Percentiles rank a stretch among this genome's conserved stretches.
phyloP scores from a whole-genome alignment of 1,140 invertebrate genomes.

The Wasmannia auropunctata region DNA sequence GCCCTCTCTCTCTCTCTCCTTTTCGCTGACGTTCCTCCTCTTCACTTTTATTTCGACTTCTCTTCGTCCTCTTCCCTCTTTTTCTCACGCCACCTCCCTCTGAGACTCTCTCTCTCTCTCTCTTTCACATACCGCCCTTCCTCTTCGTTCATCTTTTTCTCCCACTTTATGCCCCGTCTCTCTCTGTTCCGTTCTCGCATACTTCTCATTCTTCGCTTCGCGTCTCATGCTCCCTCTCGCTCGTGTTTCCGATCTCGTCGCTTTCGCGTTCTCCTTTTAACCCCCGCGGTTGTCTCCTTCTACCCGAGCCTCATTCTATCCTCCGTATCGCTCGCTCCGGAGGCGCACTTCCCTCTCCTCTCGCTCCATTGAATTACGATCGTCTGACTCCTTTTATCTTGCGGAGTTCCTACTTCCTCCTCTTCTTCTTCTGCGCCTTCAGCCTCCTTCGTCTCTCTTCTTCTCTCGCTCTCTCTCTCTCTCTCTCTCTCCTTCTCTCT shows the following conservation, averaged over 20 bases:
- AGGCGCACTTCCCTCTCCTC: slow-evolving; percentile 61
- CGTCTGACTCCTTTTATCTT: slow-evolving; percentile 49
- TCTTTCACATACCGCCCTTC: not conserved
- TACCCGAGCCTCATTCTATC: not conserved
- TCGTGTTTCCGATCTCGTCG: slow-evolving; percentile 65
- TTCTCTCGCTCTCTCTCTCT: slow-evolving; percentile 50
- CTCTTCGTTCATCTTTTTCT: slow-evolving; percentile 38
- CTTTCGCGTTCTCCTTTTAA: slow-evolving; percentile 54
- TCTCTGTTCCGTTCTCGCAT: slow-evolving; percentile 49
- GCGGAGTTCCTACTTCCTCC: slow-evolving; percentile 50
- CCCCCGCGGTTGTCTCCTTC: slow-evolving; percentile 51
- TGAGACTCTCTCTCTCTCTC: no score
- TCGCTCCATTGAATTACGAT: slow-evolving; percentile 61
- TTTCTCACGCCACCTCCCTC: slow-evolving; percentile 5
- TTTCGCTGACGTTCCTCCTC: not conserved
- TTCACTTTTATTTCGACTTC: slow-evolving; percentile 28
- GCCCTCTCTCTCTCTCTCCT: not conserved
- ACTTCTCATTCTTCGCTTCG: slow-evolving; percentile 34
- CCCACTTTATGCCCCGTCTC: slow-evolving; percentile 17
- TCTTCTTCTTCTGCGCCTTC: slow-evolving; percentile 34
- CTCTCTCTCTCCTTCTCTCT: slow-evolving; percentile 56
- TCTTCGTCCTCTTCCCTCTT: slow-evolving; percentile 11
- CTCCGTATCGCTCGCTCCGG: slow-evolving; percentile 23
- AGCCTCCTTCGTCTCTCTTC: slow-evolving; percentile 40
- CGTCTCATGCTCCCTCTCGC: slow-evolving; percentile 55